These are phyloP conservation scores for Mus spretus DNA, from an alignment of 2,797 vertebrate species.

Conservation along the genomic window DNA sequence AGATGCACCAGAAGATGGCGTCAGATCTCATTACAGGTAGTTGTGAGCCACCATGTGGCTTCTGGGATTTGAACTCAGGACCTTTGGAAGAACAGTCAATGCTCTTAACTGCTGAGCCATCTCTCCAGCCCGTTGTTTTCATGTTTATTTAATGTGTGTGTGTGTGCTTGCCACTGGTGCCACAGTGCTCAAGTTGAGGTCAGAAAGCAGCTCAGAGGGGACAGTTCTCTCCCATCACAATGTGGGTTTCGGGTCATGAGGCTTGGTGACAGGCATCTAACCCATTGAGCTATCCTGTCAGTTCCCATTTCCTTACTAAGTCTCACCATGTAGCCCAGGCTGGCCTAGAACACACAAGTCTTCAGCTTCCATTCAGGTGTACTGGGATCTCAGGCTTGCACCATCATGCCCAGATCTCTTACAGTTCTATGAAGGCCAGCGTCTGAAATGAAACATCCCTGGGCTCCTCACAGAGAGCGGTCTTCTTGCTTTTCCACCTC, in stretches of 20 bases:
- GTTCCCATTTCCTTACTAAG: background rate
- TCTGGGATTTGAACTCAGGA: too few species aligned
- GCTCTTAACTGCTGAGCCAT: too few species aligned
- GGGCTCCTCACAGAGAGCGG: rapidly evolving
- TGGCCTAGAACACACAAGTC: background rate
- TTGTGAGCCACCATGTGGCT: too few species aligned
- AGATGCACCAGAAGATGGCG: too few species aligned
- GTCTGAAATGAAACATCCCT: background rate
- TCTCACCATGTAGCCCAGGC: background rate
- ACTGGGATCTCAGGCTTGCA: background rate
- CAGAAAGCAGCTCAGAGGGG: background rate
- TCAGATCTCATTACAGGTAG: too few species aligned
- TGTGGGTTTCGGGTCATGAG: background rate
- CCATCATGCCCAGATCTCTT: background rate
- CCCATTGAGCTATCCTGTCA: background rate
- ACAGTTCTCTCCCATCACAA: background rate
- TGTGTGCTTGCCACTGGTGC: background rate
- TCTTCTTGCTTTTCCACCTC: background rate
- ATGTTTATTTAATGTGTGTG: too few species aligned
- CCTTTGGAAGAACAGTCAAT: too few species aligned
- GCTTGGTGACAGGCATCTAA: background rate
- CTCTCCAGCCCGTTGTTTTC: background rate
- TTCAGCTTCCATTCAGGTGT: background rate
- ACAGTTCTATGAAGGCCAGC: background rate
- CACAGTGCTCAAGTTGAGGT: background rate